phyloP scores from a whole-genome alignment of 2,797 vertebrate genomes.

The Myioborus melanocephalus region DNA sequence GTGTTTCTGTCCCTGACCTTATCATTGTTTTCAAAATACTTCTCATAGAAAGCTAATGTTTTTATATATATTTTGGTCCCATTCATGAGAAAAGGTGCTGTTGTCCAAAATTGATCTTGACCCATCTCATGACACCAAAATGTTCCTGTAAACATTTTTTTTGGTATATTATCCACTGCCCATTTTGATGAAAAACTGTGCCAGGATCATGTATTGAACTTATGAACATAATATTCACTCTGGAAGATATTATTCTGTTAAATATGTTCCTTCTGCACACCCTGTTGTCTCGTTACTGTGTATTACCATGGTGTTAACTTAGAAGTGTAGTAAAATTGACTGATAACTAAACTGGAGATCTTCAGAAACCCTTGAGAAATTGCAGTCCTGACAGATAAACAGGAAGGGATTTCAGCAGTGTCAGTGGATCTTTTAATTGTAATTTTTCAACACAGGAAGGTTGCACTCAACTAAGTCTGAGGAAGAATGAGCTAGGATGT shows the following conservation, averaged over 20 bases:
- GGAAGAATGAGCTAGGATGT: not conserved
- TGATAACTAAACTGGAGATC: not conserved
- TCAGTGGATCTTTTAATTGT: not conserved
- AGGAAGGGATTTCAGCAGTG: not conserved
- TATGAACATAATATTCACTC: not conserved
- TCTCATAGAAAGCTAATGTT: not conserved
- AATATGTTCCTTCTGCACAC: not conserved
- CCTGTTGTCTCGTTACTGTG: not conserved
- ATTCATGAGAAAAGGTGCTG: not conserved
- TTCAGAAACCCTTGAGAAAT: not conserved
- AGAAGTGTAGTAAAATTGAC: not conserved
- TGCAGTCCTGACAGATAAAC: not conserved
- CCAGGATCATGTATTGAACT: not conserved
- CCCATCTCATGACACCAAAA: not conserved
- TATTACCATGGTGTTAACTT: not conserved
- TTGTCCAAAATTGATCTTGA: not conserved
- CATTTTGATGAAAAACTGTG: not conserved
- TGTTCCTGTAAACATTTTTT: not conserved
- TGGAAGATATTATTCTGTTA: not conserved
- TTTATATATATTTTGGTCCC: not conserved
- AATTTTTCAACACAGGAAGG: not conserved
- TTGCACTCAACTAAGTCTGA: not conserved
- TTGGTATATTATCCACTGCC: not conserved
- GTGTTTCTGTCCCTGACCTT: not conserved
- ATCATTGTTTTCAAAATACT: not conserved